These are phyloP conservation scores for Cheilosia urbana DNA, from an alignment of 2,888 invertebrate genomes.

Conservation along the genomic window DNA sequence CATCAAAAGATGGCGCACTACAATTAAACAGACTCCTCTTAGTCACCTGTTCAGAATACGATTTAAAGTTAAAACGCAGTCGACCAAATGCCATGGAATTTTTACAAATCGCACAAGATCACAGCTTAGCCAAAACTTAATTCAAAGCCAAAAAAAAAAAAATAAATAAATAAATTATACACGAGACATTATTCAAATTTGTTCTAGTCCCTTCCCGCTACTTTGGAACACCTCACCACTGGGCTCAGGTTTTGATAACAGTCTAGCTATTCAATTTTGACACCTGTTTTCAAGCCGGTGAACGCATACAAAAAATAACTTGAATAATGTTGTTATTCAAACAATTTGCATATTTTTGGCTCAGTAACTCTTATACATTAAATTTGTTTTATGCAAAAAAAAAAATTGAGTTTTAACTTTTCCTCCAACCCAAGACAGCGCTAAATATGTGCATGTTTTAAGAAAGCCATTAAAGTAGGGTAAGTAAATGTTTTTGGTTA, in stretches of 20 bases:
- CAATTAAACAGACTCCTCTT: too few species aligned
- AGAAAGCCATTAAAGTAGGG: not conserved
- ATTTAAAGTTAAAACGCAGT: too few species aligned
- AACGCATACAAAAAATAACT: slow-evolving; percentile 40
- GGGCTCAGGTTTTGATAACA: not conserved
- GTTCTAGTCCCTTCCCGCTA: not conserved
- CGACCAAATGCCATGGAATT: too few species aligned
- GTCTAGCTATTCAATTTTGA: slow-evolving; percentile 40
- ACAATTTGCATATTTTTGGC: slow-evolving; percentile 36
- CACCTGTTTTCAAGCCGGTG: slow-evolving; percentile 60
- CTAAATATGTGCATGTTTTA: slow-evolving; percentile 1
- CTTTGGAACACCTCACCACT: slow-evolving; percentile 2
- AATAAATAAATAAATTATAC: too few species aligned
- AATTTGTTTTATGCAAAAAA: slow-evolving; percentile 35
- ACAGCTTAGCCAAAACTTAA: slow-evolving; percentile 19
- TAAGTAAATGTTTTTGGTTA: not conserved
- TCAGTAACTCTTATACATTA: slow-evolving; percentile 44
- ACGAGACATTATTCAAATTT: slow-evolving; percentile 14
- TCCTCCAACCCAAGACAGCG: not conserved
- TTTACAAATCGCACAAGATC: not conserved
- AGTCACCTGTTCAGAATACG: too few species aligned
- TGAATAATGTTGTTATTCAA: slow-evolving; percentile 35
- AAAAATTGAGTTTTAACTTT: not conserved
- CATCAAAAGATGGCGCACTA: too few species aligned
- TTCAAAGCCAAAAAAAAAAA: slow-evolving; percentile 10